These are phyloP conservation scores for Dinomys branickii DNA, from an alignment of 2,113 vertebrate species.

Conservation along the genomic window DNA sequence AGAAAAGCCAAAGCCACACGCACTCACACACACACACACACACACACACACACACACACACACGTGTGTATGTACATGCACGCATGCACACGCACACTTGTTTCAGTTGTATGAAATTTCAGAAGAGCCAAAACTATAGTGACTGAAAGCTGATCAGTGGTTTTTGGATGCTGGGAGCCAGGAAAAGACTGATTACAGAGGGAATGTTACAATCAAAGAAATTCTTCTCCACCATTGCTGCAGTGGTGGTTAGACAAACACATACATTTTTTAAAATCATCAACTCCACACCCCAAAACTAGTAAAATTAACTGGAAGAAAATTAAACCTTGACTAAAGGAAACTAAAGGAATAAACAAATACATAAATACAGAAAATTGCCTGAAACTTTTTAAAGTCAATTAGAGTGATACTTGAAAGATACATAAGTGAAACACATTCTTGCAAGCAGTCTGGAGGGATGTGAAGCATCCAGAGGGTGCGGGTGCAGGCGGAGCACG, in stretches of 20 bases:
- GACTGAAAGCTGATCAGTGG: background rate
- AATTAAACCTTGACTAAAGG: background rate
- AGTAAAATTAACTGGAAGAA: background rate
- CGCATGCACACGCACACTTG: background rate
- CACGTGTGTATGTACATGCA: background rate
- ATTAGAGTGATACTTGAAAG: background rate
- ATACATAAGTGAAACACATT: background rate
- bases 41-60: background rate
- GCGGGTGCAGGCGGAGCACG: background rate
- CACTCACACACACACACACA: background rate
- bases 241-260: background rate
- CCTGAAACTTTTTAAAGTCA: background rate
- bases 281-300: background rate
- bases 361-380: background rate
- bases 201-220: background rate
- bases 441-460: background rate
- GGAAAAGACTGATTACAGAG: background rate
- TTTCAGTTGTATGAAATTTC: background rate
- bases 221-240: background rate
- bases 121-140: background rate
- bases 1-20: background rate
- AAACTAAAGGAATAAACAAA: background rate
- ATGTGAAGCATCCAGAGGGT: background rate
- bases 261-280: background rate
- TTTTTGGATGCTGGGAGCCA: rapidly evolving